Conservation (phyloP, 2,888 invertebrate genomes). For the Adineta ricciae region DNA sequence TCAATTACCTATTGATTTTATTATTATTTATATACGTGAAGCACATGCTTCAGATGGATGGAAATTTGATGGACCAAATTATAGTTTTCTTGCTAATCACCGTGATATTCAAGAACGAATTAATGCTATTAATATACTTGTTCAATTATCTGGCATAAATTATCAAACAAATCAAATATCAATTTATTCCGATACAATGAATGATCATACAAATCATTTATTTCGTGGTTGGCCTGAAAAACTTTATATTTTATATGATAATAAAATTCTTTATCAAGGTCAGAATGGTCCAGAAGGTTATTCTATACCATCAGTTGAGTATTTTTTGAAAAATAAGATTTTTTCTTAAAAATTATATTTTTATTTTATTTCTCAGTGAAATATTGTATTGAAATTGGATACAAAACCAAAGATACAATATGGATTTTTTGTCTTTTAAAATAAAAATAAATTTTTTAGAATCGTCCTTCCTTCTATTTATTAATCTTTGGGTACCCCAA, state of each 20-base stretch:
- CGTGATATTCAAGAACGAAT: conserved; percentile 38
- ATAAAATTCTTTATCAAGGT: conserved; percentile 39
- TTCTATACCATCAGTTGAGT: not conserved
- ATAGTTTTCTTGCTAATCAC: conserved; percentile 35
- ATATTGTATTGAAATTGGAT: not conserved
- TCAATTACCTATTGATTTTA: conserved; percentile 39
- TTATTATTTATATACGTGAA: conserved; percentile 42
- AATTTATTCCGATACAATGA: conserved; percentile 39
- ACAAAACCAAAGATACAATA: not conserved
- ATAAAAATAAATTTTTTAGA: no score
- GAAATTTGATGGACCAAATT: conserved; percentile 36
- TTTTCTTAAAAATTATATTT: not conserved
- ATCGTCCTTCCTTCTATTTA: no score
- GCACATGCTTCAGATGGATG: conserved; percentile 43
- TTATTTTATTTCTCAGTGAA: not conserved
- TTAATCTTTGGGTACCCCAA: no score
- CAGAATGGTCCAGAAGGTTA: conserved; percentile 40
- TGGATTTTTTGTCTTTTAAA: not conserved
- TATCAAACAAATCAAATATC: no score
- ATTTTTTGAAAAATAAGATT: not conserved
- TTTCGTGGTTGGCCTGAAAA: conserved; percentile 42
- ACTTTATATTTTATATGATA: conserved; percentile 39
- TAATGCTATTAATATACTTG: conserved; percentile 36
- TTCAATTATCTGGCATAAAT: no score
- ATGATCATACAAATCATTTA: conserved; percentile 37